Evolutionary conservation across 1,140 invertebrate genomes (phyloP), one percentile per base, ranked within the genome.

Genomic region (Platorchestia sp.): DNA sequence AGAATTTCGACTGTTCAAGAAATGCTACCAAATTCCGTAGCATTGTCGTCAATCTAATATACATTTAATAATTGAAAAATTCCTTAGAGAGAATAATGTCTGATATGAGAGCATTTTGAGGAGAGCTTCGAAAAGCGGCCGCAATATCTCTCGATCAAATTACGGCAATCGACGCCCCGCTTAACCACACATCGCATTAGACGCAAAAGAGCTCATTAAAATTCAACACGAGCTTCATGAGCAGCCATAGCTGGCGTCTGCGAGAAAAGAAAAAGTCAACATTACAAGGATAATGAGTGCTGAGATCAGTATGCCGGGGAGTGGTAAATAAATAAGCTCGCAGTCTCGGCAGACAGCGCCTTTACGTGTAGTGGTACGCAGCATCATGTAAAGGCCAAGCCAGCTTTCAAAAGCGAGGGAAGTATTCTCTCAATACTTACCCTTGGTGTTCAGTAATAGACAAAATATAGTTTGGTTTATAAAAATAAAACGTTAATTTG

Each of bases 41-140:
- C 91, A 45, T n/a, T 93, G 91, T 93, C 91, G 91, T 93, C 91
- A 93, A 93, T 93, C 91, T 93, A 93, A 93, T 93, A 93, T 93
- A 93, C 91, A 93, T 93, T 93, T 93, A 93, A 47, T 93, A 93
- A 93, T 93, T 45, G 45, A 47, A 93, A 93, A 93, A 93, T 93
- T 93, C 91, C 91, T 93, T 45, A 45, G 91, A 47, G 45, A 93
- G 91, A 93, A 93, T 93, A 93, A 93, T 93, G 91, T 93, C 91
- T 93, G 91, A 93, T 93, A 93, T 47, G 43, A 93, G 43, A 93
- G 91, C 91, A 93, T 93, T 93, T 93, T 93, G 91, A 93, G 91
- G 45, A 93, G 91, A 93, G 91, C 91, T 44, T 93, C 91, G 43
- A 45, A 93, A 93, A 45, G 44, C 91, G 91, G 10, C 59, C 91